Base-by-base conservation (phyloP, 2,113 vertebrate species). In the Pachypanchax playfairii region DNA sequence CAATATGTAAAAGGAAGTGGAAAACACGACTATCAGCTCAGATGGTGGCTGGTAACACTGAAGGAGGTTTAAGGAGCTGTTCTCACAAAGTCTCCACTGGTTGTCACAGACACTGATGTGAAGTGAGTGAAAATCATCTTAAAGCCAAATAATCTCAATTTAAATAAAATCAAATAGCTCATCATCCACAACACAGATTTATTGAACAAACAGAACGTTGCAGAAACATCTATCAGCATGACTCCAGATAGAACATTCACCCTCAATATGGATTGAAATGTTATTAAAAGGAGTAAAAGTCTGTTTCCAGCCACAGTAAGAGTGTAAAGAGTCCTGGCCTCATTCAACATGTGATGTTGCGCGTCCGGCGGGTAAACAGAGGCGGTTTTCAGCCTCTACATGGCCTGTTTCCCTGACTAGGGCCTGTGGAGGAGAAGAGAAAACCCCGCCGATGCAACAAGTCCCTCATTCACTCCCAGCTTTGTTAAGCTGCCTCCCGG, bases 391-490 rank as follows among this genome's bases (percentile, higher is more conserved):
- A 73, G 73, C 58, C 76, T 66, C 5, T 29, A 7, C 28, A 9
- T 84, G 83, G 82, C 80, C 80, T 85, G 81, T 68, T 79, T 68
- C 73, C 62, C 67, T 81, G 75, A 62, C 60, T 83, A 62, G 56
- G 72, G 74, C 82, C 85, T 25, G 43, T 11, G 25, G 24, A 15
- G 13, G 15, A 13, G 15, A 13, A 65, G 52, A 64, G 64, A 85
- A 83, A 82, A 60, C 69, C 78, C 80, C 83, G 73, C 84, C 85
- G 93, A 91, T 89, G 94, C 93, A 94, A 94, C 92, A 92, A 93
- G 93, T 94, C 93, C 92, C 91, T 91, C 93, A 92, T 92, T 91
- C 92, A 93, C 93, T 92, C 91, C 91, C 90, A 90, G 80, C 92
- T 94, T 94, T 95, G 92, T 93, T 93, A 92, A 92, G 93, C 75